Base-by-base conservation (phyloP, 2,888 invertebrate genomes). In the Pelosia muscerda region DNA sequence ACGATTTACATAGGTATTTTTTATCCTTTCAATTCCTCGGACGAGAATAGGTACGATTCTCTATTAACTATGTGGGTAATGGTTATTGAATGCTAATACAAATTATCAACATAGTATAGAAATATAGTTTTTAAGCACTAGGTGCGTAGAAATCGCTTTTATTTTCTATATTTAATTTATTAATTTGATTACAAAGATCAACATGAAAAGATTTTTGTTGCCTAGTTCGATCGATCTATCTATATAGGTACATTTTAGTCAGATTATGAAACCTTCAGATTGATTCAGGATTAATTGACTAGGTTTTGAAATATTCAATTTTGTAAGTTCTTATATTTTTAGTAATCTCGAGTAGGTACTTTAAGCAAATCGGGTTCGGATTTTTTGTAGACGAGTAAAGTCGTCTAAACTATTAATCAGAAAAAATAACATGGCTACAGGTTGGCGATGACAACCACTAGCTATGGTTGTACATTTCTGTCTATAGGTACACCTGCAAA, bases 1-100 rank as follows among this genome's bases (percentile, higher is more conserved):
- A 76, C 64, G 71, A 81, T 81, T 83, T 81, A 79, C 83, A 83
- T 81, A 76, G 71, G 72, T 56, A 81, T 79, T 79, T 78, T 79
- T 74, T 75, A 78, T 73, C 69, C 61, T 69, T 76, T 63, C 65
- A 74, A 77, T 80, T 71, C 81, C 60, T 61, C 31, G 26, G 64
- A 61, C 60, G 56, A 62, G 67, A 76, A 79, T 71, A 74, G 71
- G 77, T 73, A 71, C 76, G 65, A 65, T 71, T 79, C 74, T 77
- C 67, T 56, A 68, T 71, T 66, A 63, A 69, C 53, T 19, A 68
- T 71, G 66, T 57, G 65, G 64, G 65, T 72, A 71, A 78, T 72
- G 74, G 73, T 67, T 79, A 69, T 67, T 81, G 68, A 75, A 77
- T 81, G 79, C 73, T 76, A 73, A 78, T 79, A 65, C 55, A 26